Percentiles rank a stretch among this genome's conserved stretches.
Evolutionary conservation across 2,797 vertebrate species (phyloP).

Genomic region (Dromococcyx pavoninus): DNA sequence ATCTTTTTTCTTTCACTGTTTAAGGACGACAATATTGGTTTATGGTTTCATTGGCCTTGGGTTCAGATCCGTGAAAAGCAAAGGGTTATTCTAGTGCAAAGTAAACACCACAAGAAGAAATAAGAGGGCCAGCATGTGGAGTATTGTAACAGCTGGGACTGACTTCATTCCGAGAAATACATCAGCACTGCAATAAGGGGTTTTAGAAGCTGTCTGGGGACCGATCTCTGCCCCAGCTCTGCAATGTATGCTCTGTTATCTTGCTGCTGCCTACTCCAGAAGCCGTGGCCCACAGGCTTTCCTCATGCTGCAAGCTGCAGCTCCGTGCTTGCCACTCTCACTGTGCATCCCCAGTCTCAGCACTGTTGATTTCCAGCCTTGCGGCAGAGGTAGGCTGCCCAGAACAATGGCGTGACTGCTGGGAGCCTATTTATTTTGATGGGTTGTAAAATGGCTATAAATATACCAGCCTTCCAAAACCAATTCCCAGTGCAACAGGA

Average conservation of each 20-base stretch:
- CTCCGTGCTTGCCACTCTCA: rapidly evolving
- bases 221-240: background rate
- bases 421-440: background rate
- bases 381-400: background rate
- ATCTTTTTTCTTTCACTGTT: background rate
- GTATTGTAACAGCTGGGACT: background rate
- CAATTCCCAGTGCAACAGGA: background rate
- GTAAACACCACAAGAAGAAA: background rate
- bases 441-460: background rate
- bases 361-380: background rate
- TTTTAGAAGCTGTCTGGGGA: background rate
- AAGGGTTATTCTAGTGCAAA: background rate
- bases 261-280: background rate
- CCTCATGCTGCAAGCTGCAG: rapidly evolving
- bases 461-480: background rate
- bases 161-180: background rate
- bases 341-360: rapidly evolving
- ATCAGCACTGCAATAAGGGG: background rate
- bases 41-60: background rate
- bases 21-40: background rate
- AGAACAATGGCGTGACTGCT: rapidly evolving
- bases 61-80: background rate
- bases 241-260: rapidly evolving
- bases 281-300: background rate
- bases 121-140: background rate